A percentile compares a stretch with the other conserved stretches of the same genome.
Conservation (phyloP, 37 sponge, comb jelly and placozoan genomes). For the Aplysina aerophoba region DNA sequence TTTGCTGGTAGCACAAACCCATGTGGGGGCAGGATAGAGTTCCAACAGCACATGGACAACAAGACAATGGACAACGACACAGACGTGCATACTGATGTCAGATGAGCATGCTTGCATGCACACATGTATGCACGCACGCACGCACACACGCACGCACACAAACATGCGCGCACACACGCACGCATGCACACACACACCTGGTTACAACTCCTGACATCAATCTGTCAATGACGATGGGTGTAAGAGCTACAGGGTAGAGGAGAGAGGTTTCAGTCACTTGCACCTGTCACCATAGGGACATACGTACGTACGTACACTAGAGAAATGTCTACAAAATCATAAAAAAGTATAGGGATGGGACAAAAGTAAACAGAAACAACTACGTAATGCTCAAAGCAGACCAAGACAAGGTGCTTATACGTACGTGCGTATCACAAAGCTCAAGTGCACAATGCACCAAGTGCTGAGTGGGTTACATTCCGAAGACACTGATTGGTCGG, state of each 20-base stretch:
- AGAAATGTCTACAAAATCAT: no score
- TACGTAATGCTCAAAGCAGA: no score
- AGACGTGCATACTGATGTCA: not conserved
- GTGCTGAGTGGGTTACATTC: no score
- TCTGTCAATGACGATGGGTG: constrained; percentile 60
- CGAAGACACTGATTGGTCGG: no score
- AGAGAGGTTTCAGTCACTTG: no score
- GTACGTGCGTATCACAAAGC: no score
- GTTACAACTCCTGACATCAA: constrained; percentile 82
- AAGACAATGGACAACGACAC: not conserved
- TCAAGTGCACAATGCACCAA: no score
- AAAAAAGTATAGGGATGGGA: no score
- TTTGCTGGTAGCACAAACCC: constrained; percentile 20
- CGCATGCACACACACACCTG: constrained; percentile 35
- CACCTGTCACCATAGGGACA: no score
- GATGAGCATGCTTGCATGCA: not conserved
- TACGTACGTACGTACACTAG: no score
- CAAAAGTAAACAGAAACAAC: no score
- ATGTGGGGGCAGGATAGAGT: not conserved
- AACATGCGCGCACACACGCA: not conserved
- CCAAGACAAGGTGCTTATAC: no score
- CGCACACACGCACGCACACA: not conserved
- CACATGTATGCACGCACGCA: not conserved
- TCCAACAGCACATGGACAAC: not conserved
- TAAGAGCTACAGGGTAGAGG: constrained; percentile 49